Evolutionary conservation across 2,888 invertebrate species (phyloP).

Genomic region (Smittia aterrima): DNA sequence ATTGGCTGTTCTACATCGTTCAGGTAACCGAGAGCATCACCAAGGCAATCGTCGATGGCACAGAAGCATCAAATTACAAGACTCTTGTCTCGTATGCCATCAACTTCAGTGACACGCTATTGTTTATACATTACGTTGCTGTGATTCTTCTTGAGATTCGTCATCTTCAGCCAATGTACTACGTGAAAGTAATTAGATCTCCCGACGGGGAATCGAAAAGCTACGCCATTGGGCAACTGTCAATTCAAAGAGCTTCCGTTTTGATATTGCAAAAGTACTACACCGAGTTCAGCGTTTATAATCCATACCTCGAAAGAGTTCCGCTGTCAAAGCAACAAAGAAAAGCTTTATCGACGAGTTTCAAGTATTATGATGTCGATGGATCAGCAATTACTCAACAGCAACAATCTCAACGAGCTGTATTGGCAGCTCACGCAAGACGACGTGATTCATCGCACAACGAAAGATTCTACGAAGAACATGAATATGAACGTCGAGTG

Average conservation of each 20-base stretch:
- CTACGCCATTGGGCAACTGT: slow-evolving; percentile 85
- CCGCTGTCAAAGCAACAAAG: slow-evolving; percentile 80
- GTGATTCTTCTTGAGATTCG: slow-evolving; percentile 91
- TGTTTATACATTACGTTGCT: slow-evolving; percentile 93
- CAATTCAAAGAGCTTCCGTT: slow-evolving; percentile 92
- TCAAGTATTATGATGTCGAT: slow-evolving; percentile 98
- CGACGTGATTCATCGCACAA: slow-evolving; percentile 90
- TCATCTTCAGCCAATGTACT: slow-evolving; percentile 86
- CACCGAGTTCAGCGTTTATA: slow-evolving; percentile 93
- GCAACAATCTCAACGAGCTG: slow-evolving; percentile 68
- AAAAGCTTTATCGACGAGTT: slow-evolving; percentile 75
- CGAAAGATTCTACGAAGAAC: slow-evolving; percentile 96
- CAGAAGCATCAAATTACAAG: slow-evolving; percentile 80
- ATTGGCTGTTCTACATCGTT: slow-evolving; percentile 97
- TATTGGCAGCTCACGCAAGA: slow-evolving; percentile 73
- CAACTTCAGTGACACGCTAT: slow-evolving; percentile 86
- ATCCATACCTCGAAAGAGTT: slow-evolving; percentile 90
- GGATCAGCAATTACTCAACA: slow-evolving; percentile 68
- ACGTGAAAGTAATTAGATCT: slow-evolving; percentile 86
- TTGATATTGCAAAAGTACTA: slow-evolving; percentile 95
- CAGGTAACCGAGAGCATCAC: slow-evolving; percentile 76
- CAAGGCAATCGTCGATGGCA: slow-evolving; percentile 74
- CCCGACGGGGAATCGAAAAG: slow-evolving; percentile 92
- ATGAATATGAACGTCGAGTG: slow-evolving; percentile 91
- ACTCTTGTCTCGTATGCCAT: slow-evolving; percentile 89